Conservation (phyloP, 2,797 vertebrate species). For the Platyrinchus mystaceus region DNA sequence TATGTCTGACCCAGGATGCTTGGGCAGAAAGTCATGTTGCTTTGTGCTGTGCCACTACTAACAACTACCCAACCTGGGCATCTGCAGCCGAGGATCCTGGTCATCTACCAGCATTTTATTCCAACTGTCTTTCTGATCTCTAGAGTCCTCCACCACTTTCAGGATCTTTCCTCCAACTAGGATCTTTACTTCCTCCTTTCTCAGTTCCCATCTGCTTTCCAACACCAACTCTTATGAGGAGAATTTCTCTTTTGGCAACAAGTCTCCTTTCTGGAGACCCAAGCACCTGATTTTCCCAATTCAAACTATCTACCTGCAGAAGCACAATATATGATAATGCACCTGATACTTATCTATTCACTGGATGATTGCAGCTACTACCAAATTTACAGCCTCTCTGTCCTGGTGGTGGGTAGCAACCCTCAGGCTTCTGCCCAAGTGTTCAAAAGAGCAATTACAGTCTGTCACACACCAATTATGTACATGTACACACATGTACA, state of each 20-base stretch:
- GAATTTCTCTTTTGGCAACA: background rate
- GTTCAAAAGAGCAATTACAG: background rate
- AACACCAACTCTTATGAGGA: background rate
- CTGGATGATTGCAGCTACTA: background rate
- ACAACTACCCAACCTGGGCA: background rate
- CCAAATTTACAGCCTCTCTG: background rate
- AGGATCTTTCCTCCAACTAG: background rate
- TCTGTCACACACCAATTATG: background rate
- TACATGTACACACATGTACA: background rate
- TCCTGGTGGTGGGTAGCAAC: background rate
- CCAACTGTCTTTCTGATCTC: background rate
- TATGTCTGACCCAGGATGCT: background rate
- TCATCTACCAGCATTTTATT: background rate
- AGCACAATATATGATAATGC: background rate
- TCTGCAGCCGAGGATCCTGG: accelerated
- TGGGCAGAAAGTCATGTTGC: background rate
- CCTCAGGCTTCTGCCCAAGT: background rate
- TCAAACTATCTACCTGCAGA: background rate
- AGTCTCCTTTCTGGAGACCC: background rate
- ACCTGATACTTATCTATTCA: background rate
- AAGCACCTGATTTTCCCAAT: background rate
- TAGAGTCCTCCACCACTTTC: background rate
- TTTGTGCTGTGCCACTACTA: background rate
- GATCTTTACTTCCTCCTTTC: background rate
- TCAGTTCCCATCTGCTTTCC: background rate